Evolutionary conservation across 2,888 invertebrate species (phyloP).

Genomic region (Eupithecia dodoneata): DNA sequence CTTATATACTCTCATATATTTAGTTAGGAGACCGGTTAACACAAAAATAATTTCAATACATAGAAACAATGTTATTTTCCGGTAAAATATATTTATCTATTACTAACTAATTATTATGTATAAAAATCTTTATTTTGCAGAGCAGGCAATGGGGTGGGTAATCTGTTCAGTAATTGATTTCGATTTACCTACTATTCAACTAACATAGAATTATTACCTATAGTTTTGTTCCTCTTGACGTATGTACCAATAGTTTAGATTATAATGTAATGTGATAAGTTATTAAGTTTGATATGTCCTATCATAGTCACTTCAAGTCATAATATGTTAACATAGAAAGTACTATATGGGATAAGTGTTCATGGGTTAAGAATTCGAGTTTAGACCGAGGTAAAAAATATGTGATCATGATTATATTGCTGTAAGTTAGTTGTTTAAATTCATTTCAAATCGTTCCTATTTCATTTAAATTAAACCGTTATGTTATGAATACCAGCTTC

Average conservation of each 20-base stretch:
- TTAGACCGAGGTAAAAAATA: conserved; percentile 64
- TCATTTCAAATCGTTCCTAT: conserved; percentile 75
- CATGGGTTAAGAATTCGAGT: conserved; percentile 60
- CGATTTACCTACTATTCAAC: conserved; percentile 33
- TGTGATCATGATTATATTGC: conserved; percentile 71
- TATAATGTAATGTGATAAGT: conserved; percentile 79
- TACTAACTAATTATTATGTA: neutral
- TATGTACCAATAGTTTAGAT: conserved; percentile 63
- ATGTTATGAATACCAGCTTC: conserved; percentile 48
- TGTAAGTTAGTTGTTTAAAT: conserved; percentile 62
- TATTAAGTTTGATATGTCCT: conserved; percentile 73
- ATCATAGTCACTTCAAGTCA: conserved; percentile 84
- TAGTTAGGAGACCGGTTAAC: conserved; percentile 7
- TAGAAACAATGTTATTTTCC: neutral
- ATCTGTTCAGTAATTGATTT: conserved; percentile 9
- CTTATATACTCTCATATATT: conserved; percentile 53
- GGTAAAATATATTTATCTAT: neutral
- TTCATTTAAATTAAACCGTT: conserved; percentile 64
- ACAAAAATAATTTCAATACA: neutral
- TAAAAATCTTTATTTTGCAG: conserved; percentile 29
- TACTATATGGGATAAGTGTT: conserved; percentile 50
- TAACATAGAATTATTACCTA: conserved; percentile 54
- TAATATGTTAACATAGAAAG: conserved; percentile 80
- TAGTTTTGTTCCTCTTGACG: conserved; percentile 72
- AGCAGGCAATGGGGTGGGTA: conserved; percentile 56